Percentiles rank a stretch among this genome's conserved stretches.
These are phyloP conservation scores for Perca fluviatilis DNA, from an alignment of 2,113 vertebrate species.

Conservation along the genomic window DNA sequence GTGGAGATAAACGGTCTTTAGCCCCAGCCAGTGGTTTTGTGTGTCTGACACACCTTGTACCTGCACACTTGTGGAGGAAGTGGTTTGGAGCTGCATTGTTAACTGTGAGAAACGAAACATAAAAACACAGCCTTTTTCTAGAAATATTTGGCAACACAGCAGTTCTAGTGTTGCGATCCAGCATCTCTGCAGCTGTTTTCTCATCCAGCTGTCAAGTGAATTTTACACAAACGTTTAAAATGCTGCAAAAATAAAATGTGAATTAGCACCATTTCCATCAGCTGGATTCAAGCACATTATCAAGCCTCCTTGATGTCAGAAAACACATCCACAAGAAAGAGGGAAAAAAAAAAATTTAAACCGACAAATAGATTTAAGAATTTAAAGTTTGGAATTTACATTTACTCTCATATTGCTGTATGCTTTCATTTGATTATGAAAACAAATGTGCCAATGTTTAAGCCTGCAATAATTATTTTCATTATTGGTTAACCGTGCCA, in stretches of 20 bases:
- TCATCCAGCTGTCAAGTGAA: conserved; percentile 62
- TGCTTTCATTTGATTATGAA: not conserved
- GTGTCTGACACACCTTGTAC: conserved; percentile 11
- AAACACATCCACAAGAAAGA: not conserved
- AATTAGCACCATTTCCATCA: conserved; percentile 51
- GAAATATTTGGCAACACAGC: conserved; percentile 33
- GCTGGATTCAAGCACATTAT: conserved; percentile 27
- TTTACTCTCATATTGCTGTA: not conserved
- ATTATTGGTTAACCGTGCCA: not conserved
- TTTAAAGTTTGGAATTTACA: not conserved
- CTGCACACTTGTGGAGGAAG: conserved; percentile 23
- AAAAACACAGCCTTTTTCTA: not conserved
- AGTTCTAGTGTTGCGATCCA: conserved; percentile 8
- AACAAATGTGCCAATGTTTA: not conserved
- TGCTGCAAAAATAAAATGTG: conserved; percentile 56
- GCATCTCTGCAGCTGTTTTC: conserved; percentile 52
- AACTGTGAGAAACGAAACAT: not conserved
- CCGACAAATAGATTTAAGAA: conserved; percentile 1
- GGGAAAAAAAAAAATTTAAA: not conserved
- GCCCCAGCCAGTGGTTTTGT: not conserved
- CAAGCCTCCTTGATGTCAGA: conserved; percentile 24
- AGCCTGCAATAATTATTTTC: not conserved
- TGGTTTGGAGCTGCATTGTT: conserved; percentile 19
- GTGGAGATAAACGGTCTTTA: conserved; percentile 16
- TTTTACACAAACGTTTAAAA: conserved; percentile 62